phyloP scores from a whole-genome alignment of 2,888 invertebrate genomes.

The Escarpia spicata region DNA sequence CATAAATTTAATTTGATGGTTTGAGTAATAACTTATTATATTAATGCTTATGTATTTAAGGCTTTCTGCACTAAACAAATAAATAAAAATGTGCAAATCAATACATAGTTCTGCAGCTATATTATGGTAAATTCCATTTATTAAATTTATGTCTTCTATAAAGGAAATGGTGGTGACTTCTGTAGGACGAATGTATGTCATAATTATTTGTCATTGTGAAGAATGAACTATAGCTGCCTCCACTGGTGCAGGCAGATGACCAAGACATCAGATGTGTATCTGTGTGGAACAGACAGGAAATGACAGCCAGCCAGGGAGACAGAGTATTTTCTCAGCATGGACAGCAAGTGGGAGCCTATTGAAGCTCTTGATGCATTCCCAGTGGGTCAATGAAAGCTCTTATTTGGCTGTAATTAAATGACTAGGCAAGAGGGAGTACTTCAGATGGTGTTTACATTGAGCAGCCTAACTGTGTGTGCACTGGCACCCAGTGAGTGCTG shows the following conservation, averaged over 20 bases:
- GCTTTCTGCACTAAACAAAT: neutral
- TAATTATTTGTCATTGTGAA: neutral
- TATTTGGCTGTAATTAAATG: slow-evolving; percentile 16
- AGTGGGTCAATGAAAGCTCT: neutral
- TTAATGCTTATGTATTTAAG: neutral
- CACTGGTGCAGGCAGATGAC: neutral
- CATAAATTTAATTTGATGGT: neutral
- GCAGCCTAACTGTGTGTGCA: neutral
- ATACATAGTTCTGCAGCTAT: neutral
- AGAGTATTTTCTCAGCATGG: neutral
- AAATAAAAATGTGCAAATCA: neutral
- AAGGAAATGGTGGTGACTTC: neutral
- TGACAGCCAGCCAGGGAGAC: neutral
- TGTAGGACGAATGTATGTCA: neutral
- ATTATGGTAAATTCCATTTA: neutral
- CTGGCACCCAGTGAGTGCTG: neutral
- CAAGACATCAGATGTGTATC: slow-evolving; percentile 5
- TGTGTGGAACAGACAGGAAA: slow-evolving; percentile 3
- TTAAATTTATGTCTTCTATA: neutral
- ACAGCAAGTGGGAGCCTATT: neutral
- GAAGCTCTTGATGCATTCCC: neutral
- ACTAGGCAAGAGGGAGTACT: neutral
- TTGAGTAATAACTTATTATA: neutral
- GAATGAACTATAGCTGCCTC: neutral
- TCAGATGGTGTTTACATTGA: neutral